Conservation (phyloP, 2,113 vertebrate species). For the Gobiocypris rarus region DNA sequence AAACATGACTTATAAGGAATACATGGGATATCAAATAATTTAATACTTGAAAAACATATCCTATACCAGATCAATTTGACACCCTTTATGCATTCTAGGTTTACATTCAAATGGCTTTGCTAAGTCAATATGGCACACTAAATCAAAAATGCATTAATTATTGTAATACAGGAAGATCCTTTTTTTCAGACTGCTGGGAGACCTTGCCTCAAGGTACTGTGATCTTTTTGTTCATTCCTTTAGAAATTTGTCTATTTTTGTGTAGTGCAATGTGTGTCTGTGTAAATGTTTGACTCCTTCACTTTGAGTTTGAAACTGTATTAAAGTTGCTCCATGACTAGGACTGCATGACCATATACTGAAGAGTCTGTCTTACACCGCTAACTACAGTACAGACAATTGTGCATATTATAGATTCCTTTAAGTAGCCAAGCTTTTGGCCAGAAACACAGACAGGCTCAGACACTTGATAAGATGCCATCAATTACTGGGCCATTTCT, state of each 20-base stretch:
- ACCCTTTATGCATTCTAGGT: too few species aligned
- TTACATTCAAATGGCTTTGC: neutral
- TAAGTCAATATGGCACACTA: neutral
- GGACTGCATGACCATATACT: neutral
- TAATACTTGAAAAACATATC: too few species aligned
- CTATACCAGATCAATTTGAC: too few species aligned
- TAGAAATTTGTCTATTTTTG: neutral
- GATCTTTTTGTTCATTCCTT: neutral
- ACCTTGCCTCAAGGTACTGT: slow-evolving; percentile 91
- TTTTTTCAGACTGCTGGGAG: slow-evolving; percentile 85
- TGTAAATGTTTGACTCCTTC: neutral
- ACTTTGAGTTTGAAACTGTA: neutral
- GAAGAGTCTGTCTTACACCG: neutral
- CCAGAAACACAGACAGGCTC: neutral
- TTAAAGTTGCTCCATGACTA: neutral
- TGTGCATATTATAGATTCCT: slow-evolving; percentile 5
- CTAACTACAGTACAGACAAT: neutral
- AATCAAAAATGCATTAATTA: neutral
- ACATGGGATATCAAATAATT: too few species aligned
- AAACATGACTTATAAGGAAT: too few species aligned
- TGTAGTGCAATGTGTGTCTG: neutral
- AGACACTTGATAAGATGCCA: slow-evolving; percentile 21
- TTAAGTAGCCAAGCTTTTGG: neutral
- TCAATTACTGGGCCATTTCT: slow-evolving; percentile 15
- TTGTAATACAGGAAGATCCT: neutral